Evolutionary conservation across 2,888 invertebrate genomes (phyloP).

Genomic region (Dorcus parallelipipedus): DNA sequence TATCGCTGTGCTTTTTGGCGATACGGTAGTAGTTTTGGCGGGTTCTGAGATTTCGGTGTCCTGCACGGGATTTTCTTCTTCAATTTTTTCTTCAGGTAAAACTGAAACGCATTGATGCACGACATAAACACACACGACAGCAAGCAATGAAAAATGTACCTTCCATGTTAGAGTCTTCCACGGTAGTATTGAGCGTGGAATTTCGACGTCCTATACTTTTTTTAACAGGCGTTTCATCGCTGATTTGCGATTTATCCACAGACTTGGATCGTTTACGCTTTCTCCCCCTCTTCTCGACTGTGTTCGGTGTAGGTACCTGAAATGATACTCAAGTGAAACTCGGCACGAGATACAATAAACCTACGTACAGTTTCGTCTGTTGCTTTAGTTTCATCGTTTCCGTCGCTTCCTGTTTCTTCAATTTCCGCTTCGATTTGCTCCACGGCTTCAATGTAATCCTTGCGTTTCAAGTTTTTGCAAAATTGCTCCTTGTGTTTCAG

Average conservation of each 20-base stretch:
- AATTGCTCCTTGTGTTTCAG: slow-evolving; percentile 76
- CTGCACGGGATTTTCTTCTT: slow-evolving; percentile 21
- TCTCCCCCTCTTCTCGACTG: not conserved
- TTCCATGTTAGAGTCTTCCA: too few species aligned
- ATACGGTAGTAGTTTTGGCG: slow-evolving; percentile 30
- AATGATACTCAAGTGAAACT: not conserved
- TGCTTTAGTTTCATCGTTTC: slow-evolving; percentile 28
- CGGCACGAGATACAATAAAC: too few species aligned
- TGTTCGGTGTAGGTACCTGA: not conserved
- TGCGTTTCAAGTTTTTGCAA: slow-evolving; percentile 72
- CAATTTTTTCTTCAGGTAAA: not conserved
- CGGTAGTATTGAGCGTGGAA: too few species aligned
- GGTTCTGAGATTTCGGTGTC: slow-evolving; percentile 46
- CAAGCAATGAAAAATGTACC: too few species aligned
- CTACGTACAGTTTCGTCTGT: slow-evolving; percentile 9
- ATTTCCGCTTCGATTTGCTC: slow-evolving; percentile 82
- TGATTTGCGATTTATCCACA: not conserved
- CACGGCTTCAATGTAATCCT: slow-evolving; percentile 84
- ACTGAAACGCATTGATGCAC: too few species aligned
- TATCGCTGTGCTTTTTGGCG: not conserved
- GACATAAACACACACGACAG: too few species aligned
- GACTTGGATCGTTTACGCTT: not conserved
- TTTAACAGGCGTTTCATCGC: not conserved
- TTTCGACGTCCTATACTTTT: not conserved
- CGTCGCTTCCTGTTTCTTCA: slow-evolving; percentile 38